phyloP scores from a whole-genome alignment of 1,140 invertebrate species.

The Vollenhovia emeryi region DNA sequence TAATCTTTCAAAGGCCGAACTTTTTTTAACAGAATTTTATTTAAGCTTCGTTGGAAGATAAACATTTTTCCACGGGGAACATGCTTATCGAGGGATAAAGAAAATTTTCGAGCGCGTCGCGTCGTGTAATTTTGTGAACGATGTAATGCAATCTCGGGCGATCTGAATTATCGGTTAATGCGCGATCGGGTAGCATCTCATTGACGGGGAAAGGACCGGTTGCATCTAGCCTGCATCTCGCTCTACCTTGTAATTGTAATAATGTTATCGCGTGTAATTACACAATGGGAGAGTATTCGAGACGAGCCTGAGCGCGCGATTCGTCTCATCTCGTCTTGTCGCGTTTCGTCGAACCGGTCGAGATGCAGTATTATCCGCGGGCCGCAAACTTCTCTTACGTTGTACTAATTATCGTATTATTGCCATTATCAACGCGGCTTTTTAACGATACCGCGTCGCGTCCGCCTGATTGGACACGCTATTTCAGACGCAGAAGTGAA shows the following conservation, averaged over 20 bases:
- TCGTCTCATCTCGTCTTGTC: constrained; percentile 15
- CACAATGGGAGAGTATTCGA: not conserved
- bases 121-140: not conserved
- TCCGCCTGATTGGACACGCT: constrained; percentile 2
- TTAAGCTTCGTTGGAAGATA: not conserved
- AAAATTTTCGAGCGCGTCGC: not conserved
- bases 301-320: not conserved
- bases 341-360: constrained; percentile 23
- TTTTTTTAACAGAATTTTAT: constrained; percentile 24
- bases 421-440: not conserved
- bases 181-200: constrained; percentile 28
- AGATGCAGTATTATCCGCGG: not conserved
- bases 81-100: not conserved
- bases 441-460: constrained; percentile 4
- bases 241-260: constrained; percentile 36
- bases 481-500: not conserved
- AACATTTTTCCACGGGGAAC: not conserved
- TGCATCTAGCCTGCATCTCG: constrained; percentile 22
- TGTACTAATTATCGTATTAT: constrained; percentile 47
- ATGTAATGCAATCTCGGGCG: not conserved
- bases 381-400: not conserved
- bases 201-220: constrained; percentile 10
- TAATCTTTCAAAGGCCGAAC: not conserved
- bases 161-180: constrained; percentile 28
- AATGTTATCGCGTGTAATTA: constrained; percentile 52